Evolutionary conservation across 2,797 vertebrate genomes (phyloP), one percentile per base, ranked within the genome.

Genomic region (Gymnoscopelus braueri): DNA sequence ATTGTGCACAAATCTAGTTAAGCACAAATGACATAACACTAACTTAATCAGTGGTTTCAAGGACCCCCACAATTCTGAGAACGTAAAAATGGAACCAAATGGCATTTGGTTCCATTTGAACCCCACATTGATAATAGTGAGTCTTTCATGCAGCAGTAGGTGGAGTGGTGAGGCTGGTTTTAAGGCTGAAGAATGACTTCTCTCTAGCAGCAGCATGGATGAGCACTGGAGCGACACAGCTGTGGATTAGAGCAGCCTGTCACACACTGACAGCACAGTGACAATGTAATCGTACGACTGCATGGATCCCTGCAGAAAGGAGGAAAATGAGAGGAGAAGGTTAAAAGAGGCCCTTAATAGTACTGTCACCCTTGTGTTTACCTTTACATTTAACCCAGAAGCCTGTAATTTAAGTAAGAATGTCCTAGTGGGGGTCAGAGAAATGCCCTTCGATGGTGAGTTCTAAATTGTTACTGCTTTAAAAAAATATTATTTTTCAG

Each of bases 221-320:
- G 82, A 84, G 85, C 79, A 67, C 70, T 80, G 86, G 83, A 75
- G 80, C 79, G 69, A 81, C 84, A 74, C 84, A 83, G 79, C 77
- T 72, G 60, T 83, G 93, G 91, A 93, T 94, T 93, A 94, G 89
- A 86, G 83, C 83, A 78, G 88, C 83, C 87, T 90, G 89, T 91
- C 87, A 86, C 90, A 87, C 90, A 92, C 90, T 90, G 93, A 91
- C 75, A 83, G 81, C 69, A 77, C 78, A 53, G 71, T 91, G 89
- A 94, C 92, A 93, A 89, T 92, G 92, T 94, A 93, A 93, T 94
- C 86, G 79, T 79, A 73, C 68, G 68, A 88, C 84, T 86, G 39
- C 39, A 44, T 8, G 80, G 80, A 75, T 91, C 77, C 84, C 78
- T 81, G 13, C 75, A 79, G 83, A 80, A 80, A 79, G 82, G 60